A percentile compares a stretch with the other conserved stretches of the same genome.
These are phyloP conservation scores for Leuctra nigra DNA, from an alignment of 2,888 invertebrate species.

Conservation along the genomic window DNA sequence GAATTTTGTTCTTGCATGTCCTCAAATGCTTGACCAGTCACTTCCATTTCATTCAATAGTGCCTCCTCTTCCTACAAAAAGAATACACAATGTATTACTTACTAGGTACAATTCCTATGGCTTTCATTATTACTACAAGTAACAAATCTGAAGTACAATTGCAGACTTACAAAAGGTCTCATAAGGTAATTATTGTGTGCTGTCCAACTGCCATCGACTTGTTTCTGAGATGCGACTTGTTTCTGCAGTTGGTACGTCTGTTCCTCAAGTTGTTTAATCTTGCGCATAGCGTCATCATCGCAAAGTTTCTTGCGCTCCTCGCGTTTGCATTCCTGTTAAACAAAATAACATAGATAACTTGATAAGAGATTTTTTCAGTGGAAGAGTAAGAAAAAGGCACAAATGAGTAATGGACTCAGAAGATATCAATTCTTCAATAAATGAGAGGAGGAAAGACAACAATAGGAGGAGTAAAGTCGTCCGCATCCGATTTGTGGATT, in stretches of 20 bases:
- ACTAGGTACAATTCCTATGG: background rate
- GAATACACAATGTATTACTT: slow-evolving; percentile 12
- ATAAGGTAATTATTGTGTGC: slow-evolving; percentile 30
- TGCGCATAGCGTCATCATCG: slow-evolving; percentile 90
- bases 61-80: slow-evolving; percentile 81
- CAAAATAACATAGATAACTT: too few relatives aligned
- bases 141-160: too few relatives aligned
- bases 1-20: slow-evolving; percentile 99
- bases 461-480: too few relatives aligned
- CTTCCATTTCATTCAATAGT: slow-evolving; percentile 96
- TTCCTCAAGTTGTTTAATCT: slow-evolving; percentile 91
- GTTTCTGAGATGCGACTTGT: slow-evolving; percentile 80
- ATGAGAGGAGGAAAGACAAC: too few relatives aligned
- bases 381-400: slow-evolving; percentile 17
- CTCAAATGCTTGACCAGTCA: slow-evolving; percentile 97
- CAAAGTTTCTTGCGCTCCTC: slow-evolving; percentile 85
- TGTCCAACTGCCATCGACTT: slow-evolving; percentile 43
- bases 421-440: background rate
- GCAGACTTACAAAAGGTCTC: slow-evolving; percentile 32
- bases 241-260: slow-evolving; percentile 88
- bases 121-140: too few relatives aligned
- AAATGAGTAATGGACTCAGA: too few relatives aligned
- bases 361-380: too few relatives aligned
- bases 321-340: slow-evolving; percentile 86
- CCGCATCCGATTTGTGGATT: too few relatives aligned